Evolutionary conservation across 1,140 invertebrate genomes (phyloP), one percentile per base, ranked within the genome.

Genomic region (Procambarus clarkii): DNA sequence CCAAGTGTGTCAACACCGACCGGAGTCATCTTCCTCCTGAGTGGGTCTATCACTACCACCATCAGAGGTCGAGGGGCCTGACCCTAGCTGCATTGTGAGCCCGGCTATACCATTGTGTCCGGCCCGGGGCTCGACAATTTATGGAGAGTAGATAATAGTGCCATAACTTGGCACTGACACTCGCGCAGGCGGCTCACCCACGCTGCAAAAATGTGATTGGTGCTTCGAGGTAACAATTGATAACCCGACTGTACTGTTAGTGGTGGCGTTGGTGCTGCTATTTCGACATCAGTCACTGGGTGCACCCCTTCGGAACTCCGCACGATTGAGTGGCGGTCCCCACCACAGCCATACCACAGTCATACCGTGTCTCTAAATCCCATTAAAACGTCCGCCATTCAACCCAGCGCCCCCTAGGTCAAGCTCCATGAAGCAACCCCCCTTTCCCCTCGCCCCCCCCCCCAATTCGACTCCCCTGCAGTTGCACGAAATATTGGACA

Each of bases 91-190:
- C 54, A 24, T 18, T 60, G 80, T 4, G 21, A 54, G 50, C 50
- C 50, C 13, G 50, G 58, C 46, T 11, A n/a, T 48, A 44, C 80
- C 54, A 82, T 15, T 54, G 21, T 60, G 80, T 60, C 15, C 18
- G 18, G 13, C 80, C 80, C 80, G 21, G 50, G 80, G 80, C 4
- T 58, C 80, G 34, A 54, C 80, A 82, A 58, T 82, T 82, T 82
- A 82, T 82, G 50, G 80, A 5, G 50, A 21, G 80, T 34, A 54
- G 80, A 82, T 60, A 82, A 82, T 82, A 82, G 80, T 24, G 80
- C 80, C 50, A 82, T 82, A 82, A 82, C 50, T 82, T 58, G 48
- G 11, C 21, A 15, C 34, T 82, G 80, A 24, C 80, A 58, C 80
- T 82, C 50, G 80, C 60, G 80, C 9, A 60, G 60, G 54, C 69